These are phyloP conservation scores for Ormyrus nitidulus DNA, from an alignment of 2,888 invertebrate genomes.

Conservation along the genomic window DNA sequence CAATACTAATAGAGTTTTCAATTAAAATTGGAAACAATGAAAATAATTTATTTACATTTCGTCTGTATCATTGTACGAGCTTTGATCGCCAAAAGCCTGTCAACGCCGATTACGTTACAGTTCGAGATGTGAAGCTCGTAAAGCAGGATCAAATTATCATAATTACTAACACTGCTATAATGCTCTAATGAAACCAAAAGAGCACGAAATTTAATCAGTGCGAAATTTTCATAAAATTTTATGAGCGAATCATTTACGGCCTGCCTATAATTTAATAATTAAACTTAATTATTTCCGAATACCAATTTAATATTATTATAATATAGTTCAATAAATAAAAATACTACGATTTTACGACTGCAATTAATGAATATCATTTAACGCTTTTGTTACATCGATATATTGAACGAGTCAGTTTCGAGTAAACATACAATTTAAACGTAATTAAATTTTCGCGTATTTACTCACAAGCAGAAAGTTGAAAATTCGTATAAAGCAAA, in stretches of 20 bases:
- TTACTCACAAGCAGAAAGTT: constrained; percentile 1
- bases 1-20: too few species aligned
- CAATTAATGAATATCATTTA: too few species aligned
- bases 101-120: constrained; percentile 25
- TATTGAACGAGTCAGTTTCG: too few species aligned
- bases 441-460: constrained; percentile 15
- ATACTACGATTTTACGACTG: too few species aligned
- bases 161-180: constrained; percentile 18
- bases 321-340: too few species aligned
- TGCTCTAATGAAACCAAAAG: constrained; percentile 4
- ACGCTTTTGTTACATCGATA: too few species aligned
- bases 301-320: too few species aligned
- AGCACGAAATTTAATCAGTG: neutral
- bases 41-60: constrained; percentile 21
- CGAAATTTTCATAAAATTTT: too few species aligned
- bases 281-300: too few species aligned
- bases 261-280: too few species aligned
- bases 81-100: constrained; percentile 22
- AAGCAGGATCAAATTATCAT: constrained; percentile 18
- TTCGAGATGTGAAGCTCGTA: constrained; percentile 19
- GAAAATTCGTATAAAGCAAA: neutral
- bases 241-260: too few species aligned
- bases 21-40: neutral
- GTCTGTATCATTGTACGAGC: constrained; percentile 2
- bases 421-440: constrained; percentile 1